Percentiles rank a stretch among this genome's conserved stretches.
phyloP scores from a whole-genome alignment of 2,113 vertebrate genomes.

The Sorex araneus region DNA sequence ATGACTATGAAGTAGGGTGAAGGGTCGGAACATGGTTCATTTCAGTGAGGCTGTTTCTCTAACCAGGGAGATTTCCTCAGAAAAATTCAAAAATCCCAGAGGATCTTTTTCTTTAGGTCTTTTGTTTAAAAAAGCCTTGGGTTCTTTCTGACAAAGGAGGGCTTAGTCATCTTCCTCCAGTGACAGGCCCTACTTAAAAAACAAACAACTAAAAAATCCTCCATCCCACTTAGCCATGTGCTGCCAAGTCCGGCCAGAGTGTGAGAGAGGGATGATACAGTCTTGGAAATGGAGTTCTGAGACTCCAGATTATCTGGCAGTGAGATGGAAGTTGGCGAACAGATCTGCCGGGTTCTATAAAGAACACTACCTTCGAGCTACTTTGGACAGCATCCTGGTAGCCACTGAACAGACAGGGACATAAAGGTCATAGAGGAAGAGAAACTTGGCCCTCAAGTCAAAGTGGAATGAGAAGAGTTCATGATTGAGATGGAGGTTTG shows the following conservation, averaged over 20 bases:
- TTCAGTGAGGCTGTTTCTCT: background rate
- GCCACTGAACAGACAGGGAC: background rate
- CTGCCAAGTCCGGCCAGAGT: background rate
- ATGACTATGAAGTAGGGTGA: background rate
- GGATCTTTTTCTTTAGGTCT: conserved; percentile 14
- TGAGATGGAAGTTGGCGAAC: background rate
- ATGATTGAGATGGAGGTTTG: background rate
- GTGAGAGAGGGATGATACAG: background rate
- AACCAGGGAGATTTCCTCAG: background rate
- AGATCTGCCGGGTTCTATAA: background rate
- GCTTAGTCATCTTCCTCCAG: conserved; percentile 39
- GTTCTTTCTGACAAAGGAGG: conserved; percentile 43
- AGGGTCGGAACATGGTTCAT: background rate
- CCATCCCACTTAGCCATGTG: background rate
- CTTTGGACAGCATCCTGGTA: background rate
- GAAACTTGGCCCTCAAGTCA: background rate
- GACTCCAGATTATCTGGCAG: background rate
- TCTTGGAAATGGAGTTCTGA: background rate
- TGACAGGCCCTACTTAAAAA: conserved; percentile 44
- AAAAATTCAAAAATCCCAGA: background rate
- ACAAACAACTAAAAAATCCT: conserved; percentile 27
- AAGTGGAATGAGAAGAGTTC: background rate
- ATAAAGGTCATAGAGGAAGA: background rate
- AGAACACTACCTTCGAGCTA: background rate
- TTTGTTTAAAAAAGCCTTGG: conserved; percentile 36